Evolutionary conservation across 1,140 invertebrate species (phyloP).

Genomic region (Anastrepha obliqua): DNA sequence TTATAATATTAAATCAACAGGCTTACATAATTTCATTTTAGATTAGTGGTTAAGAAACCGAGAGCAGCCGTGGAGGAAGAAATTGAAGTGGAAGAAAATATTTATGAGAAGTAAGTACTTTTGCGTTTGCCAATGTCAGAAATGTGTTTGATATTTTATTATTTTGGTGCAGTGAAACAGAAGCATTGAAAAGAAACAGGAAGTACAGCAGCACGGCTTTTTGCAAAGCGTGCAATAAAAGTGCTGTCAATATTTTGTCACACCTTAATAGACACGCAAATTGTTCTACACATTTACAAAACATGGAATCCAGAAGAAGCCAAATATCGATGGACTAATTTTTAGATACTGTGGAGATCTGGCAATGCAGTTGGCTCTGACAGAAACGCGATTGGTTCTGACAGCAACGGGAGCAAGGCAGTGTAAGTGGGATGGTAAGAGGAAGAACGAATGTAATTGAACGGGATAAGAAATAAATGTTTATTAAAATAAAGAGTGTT

Average conservation of each 20-base stretch:
- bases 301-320: slow-evolving; percentile 4
- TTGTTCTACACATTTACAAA: neutral
- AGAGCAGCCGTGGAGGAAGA: too few species aligned
- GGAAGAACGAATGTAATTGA: too few species aligned
- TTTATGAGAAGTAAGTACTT: neutral
- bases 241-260: neutral
- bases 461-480: too few species aligned
- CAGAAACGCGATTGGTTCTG: too few species aligned
- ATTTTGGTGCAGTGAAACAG: neutral
- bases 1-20: too few species aligned
- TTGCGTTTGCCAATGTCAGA: neutral
- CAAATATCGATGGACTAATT: slow-evolving; percentile 1
- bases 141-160: neutral
- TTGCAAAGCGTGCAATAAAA: slow-evolving; percentile 40
- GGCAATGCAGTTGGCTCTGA: too few species aligned
- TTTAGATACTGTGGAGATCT: too few species aligned
- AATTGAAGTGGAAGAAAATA: neutral
- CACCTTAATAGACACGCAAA: slow-evolving; percentile 34
- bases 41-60: too few species aligned
- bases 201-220: slow-evolving; percentile 6
- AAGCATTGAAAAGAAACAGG: neutral
- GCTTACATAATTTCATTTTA: too few species aligned
- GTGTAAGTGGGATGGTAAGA: too few species aligned
- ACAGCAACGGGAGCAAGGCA: too few species aligned
- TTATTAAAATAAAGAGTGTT: too few species aligned